Evolutionary conservation across 1,140 invertebrate species (phyloP).

Genomic region (Halesus radiatus): DNA sequence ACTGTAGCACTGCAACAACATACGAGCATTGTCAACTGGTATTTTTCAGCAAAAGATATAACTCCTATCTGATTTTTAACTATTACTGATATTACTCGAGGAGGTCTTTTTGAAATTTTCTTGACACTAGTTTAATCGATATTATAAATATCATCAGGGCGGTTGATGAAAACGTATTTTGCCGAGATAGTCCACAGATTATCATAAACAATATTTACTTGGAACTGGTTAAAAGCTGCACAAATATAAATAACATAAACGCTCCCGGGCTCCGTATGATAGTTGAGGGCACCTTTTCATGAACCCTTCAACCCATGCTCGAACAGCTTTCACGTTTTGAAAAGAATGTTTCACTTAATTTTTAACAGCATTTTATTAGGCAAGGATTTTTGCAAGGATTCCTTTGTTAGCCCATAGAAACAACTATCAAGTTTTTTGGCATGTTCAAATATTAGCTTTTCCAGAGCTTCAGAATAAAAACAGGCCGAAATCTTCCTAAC

Average conservation of each 20-base stretch:
- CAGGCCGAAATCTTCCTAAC: slow-evolving; percentile 23
- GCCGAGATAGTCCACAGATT: neutral
- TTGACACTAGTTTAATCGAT: slow-evolving; percentile 60
- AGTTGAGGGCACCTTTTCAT: slow-evolving; percentile 2
- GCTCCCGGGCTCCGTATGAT: slow-evolving; percentile 12
- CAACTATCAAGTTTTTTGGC: slow-evolving; percentile 12
- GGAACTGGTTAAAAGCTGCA: slow-evolving; percentile 29
- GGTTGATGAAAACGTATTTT: too few species aligned
- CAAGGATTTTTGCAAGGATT: slow-evolving; percentile 13
- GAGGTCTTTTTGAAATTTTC: slow-evolving; percentile 57
- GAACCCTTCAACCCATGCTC: slow-evolving; percentile 31
- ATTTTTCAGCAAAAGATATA: slow-evolving; percentile 59
- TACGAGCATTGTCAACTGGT: slow-evolving; percentile 59
- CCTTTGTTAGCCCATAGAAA: slow-evolving; percentile 38
- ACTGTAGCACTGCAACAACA: slow-evolving; percentile 60
- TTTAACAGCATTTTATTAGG: neutral
- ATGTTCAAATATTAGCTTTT: slow-evolving; percentile 15
- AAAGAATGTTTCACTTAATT: neutral
- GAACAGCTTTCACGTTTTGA: slow-evolving; percentile 18
- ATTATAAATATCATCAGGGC: slow-evolving; percentile 53
- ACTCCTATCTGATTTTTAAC: slow-evolving; percentile 60
- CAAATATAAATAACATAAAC: slow-evolving; percentile 24
- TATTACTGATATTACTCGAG: slow-evolving; percentile 58
- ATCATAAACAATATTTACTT: slow-evolving; percentile 37
- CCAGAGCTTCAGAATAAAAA: slow-evolving; percentile 20